These are phyloP conservation scores for Ephialtes manifestator DNA, from an alignment of 2,888 invertebrate genomes.

Conservation along the genomic window DNA sequence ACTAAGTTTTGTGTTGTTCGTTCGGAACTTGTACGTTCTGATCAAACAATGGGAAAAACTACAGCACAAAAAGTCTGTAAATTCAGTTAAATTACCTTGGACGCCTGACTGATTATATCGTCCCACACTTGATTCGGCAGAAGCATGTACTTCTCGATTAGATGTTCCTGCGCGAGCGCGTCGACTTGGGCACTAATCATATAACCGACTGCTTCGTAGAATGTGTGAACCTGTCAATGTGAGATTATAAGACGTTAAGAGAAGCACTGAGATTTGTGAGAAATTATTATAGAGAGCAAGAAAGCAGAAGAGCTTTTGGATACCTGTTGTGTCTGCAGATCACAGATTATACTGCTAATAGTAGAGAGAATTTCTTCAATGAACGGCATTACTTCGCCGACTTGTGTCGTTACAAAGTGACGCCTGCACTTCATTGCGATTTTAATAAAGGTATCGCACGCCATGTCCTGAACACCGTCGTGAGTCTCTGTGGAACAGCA, in stretches of 20 bases:
- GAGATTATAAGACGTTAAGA: conserved; percentile 30
- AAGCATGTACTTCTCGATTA: conserved; percentile 99
- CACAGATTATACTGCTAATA: conserved; percentile 99
- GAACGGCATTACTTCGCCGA: conserved; percentile 98
- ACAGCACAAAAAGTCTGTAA: conserved; percentile 6
- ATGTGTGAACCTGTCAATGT: conserved; percentile 92
- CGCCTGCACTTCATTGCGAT: conserved; percentile 99
- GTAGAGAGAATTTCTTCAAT: conserved; percentile 99
- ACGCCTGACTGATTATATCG: conserved; percentile 98
- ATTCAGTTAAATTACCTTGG: conserved; percentile 88
- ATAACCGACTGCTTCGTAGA: conserved; percentile 99
- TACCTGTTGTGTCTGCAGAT: conserved; percentile 99
- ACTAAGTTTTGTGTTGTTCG: no score
- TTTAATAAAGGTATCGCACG: conserved; percentile 99
- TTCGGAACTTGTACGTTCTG: no score
- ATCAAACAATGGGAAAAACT: no score
- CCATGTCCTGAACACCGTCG: conserved; percentile 99
- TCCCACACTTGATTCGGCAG: conserved; percentile 99
- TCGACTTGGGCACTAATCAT: conserved; percentile 99
- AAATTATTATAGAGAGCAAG: conserved; percentile 8
- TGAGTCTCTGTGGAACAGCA: conserved; percentile 92
- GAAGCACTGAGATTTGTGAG: neutral
- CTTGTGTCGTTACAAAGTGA: conserved; percentile 98
- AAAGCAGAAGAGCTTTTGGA: conserved; percentile 32
- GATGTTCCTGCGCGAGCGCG: conserved; percentile 95